These are phyloP conservation scores for Rhogogaster chlorosoma DNA, from an alignment of 2,888 invertebrate species.

Conservation along the genomic window DNA sequence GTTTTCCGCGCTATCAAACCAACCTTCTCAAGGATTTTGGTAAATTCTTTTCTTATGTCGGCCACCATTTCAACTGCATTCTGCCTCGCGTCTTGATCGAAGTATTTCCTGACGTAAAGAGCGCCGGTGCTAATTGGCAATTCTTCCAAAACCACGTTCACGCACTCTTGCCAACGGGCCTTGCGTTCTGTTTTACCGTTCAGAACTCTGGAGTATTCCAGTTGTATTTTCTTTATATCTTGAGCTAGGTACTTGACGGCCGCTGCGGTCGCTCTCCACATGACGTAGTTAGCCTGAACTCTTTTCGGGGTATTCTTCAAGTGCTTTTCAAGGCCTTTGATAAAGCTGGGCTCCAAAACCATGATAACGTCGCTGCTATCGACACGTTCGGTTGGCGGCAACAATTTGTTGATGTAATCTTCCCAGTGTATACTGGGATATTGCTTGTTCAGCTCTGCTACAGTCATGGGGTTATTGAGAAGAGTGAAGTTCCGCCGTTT, in stretches of 20 bases:
- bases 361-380: conserved; percentile 88
- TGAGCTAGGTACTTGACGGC: conserved; percentile 91
- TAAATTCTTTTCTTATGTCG: conserved; percentile 91
- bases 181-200: conserved; percentile 92
- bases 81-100: conserved; percentile 91
- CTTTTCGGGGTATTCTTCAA: conserved; percentile 82
- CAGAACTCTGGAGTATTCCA: conserved; percentile 89
- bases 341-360: conserved; percentile 91
- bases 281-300: conserved; percentile 92
- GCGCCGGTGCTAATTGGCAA: conserved; percentile 89
- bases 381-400: conserved; percentile 84
- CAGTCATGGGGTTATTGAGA: conserved; percentile 94
- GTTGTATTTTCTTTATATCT: conserved; percentile 87
- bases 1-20: background rate
- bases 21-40: conserved; percentile 86
- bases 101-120: conserved; percentile 92
- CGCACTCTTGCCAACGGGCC: conserved; percentile 96
- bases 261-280: conserved; percentile 94
- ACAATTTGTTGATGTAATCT: conserved; percentile 90
- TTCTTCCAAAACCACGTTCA: conserved; percentile 88
- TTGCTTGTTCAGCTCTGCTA: conserved; percentile 86
- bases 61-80: conserved; percentile 93
- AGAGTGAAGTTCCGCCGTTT: conserved; percentile 94
- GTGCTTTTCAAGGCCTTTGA: conserved; percentile 85
- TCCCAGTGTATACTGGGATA: conserved; percentile 91